Evolutionary conservation across 1,140 invertebrate genomes (phyloP), one percentile per base, ranked within the genome.

Genomic region (Sycobia sp.): DNA sequence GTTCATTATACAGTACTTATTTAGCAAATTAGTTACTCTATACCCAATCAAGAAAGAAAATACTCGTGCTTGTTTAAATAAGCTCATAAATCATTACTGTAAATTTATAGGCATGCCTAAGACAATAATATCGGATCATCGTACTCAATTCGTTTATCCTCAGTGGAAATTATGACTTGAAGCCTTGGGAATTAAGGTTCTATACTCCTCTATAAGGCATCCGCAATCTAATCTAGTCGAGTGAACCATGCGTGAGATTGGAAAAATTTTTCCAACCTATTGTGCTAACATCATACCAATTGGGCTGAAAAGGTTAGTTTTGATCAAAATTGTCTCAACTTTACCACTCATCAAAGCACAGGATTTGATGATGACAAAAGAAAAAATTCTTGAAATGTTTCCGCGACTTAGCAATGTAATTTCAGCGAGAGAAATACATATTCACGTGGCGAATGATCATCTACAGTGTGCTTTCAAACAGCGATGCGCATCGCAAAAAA

Each of bases 191-290:
- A 27, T 66, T 16, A 25, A 60, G 16, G 36, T 54, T 1, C 7
- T 64, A 3, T 65, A 36, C 38, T 54, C 54, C 3, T 73, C 74
- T 0, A 22, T 76, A 1, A 73, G 79, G 47, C 74, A 78, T 50
- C 76, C 75, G 2, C 62, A 76, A 54, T 49, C 69, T 0, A 82
- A 81, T 43, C 71, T 69, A 9, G 73, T 75, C 0, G 76, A 79
- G 59, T 14, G 77, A 8, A 68, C 66, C 1, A 77, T 79, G 49
- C 27, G 73, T 16, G 76, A 80, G 25, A 29, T 78, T 4, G 62
- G 68, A 7, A 25, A 54, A 32, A 53, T 57, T 46, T 62, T 62
- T 29, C 23, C 38, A 43, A 56, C 39, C 2, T 62, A 60, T 50
- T 69, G 68, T 41, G 29, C 1, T 44, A 61, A 0, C 16, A 61